These are phyloP conservation scores for Poeciliopsis turrubarensis DNA, from an alignment of 2,113 vertebrate genomes.

Conservation along the genomic window DNA sequence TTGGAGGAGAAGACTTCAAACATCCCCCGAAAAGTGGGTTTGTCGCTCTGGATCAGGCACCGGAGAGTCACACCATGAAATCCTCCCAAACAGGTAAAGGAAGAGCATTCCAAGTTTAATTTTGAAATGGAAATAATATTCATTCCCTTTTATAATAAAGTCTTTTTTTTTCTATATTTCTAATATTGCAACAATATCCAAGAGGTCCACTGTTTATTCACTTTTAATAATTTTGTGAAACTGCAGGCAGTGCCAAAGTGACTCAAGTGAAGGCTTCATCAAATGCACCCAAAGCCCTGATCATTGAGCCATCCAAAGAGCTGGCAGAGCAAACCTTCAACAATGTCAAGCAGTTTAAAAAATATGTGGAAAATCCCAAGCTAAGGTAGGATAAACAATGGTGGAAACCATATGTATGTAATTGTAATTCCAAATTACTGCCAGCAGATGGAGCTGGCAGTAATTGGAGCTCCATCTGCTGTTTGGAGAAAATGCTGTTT, in stretches of 20 bases:
- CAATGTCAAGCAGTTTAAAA: constrained; percentile 93
- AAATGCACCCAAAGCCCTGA: constrained; percentile 92
- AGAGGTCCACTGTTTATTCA: neutral
- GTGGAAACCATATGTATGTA: fast-evolving
- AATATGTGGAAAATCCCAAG: constrained; percentile 92
- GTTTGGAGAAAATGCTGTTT: too few relatives aligned
- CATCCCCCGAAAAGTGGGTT: constrained; percentile 90
- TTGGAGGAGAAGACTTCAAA: constrained; percentile 94
- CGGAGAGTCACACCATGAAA: constrained; percentile 84
- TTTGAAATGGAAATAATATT: neutral
- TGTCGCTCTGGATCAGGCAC: constrained; percentile 85
- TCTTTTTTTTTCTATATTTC: neutral
- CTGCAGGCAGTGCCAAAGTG: constrained; percentile 88
- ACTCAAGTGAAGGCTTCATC: constrained; percentile 86
- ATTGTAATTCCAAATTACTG: constrained; percentile 3
- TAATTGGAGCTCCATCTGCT: too few relatives aligned
- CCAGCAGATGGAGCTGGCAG: constrained; percentile 61
- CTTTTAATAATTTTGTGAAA: neutral
- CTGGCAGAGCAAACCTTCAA: constrained; percentile 96
- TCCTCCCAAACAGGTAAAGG: constrained; percentile 88
- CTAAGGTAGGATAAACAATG: constrained; percentile 82
- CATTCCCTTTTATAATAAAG: neutral
- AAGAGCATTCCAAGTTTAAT: neutral
- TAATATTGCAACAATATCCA: neutral
- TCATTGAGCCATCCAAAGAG: constrained; percentile 94